Conservation (phyloP, 2,797 vertebrate species). For the Pangasius sanitwongsei region DNA sequence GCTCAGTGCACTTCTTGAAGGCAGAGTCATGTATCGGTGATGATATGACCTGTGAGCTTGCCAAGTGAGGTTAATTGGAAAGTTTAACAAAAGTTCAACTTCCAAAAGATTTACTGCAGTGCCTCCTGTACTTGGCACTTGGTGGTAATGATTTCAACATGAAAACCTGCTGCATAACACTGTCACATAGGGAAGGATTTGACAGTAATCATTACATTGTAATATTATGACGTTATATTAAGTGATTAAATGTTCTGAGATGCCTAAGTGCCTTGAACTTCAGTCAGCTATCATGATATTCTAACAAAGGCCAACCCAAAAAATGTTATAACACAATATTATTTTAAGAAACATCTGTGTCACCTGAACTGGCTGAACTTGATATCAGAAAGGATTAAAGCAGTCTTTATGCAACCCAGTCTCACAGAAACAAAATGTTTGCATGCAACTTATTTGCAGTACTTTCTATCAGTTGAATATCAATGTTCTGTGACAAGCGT, state of each 20-base stretch:
- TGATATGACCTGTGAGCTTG: neutral
- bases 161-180: neutral
- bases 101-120: slow-evolving; percentile 1
- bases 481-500: neutral
- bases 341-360: neutral
- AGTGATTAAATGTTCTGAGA: neutral
- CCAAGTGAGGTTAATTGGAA: neutral
- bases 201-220: neutral
- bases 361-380: neutral
- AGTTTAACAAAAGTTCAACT: neutral
- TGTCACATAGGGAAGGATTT: neutral
- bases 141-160: neutral
- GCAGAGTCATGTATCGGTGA: slow-evolving; percentile 1
- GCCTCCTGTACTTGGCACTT: neutral
- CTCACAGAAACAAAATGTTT: neutral
- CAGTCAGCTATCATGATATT: neutral
- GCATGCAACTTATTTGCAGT: neutral
- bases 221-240: neutral
- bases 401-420: neutral
- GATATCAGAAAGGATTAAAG: neutral
- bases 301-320: neutral
- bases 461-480: neutral
- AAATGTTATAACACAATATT: neutral
- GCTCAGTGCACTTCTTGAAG: neutral
- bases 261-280: neutral